Evolutionary conservation across 53 echinoderm and acorn worm genomes (phyloP).

Genomic region (Pentamera pediparva): DNA sequence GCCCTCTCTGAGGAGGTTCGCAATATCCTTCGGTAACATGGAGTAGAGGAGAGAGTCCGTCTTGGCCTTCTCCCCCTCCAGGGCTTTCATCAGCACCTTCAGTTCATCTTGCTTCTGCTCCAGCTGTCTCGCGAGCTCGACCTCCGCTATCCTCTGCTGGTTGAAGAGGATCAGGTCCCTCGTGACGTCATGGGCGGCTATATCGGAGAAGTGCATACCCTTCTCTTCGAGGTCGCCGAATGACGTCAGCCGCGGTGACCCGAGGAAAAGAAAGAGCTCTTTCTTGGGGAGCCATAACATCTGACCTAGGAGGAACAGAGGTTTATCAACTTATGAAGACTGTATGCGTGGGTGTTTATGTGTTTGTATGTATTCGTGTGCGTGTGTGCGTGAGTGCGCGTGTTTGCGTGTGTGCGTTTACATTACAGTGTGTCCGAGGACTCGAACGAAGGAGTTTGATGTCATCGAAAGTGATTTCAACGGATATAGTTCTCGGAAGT

Average conservation of each 20-base stretch:
- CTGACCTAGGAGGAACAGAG: slow-evolving; percentile 50
- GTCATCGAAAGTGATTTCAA: too few relatives aligned
- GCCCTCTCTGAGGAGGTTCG: slow-evolving; percentile 85
- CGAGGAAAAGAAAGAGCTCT: slow-evolving; percentile 57
- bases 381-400: too few relatives aligned
- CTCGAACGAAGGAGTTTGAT: too few relatives aligned
- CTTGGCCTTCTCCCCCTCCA: slow-evolving; percentile 74
- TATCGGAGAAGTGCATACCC: slow-evolving; percentile 90
- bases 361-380: too few relatives aligned
- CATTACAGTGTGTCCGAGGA: too few relatives aligned
- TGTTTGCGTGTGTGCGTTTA: too few relatives aligned
- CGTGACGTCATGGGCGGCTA: slow-evolving; percentile 87
- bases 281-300: slow-evolving; percentile 78
- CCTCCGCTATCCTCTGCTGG: slow-evolving; percentile 84
- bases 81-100: slow-evolving; percentile 65
- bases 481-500: too few relatives aligned
- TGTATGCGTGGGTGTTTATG: too few relatives aligned
- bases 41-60: slow-evolving; percentile 83
- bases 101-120: slow-evolving; percentile 94
- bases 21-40: slow-evolving; percentile 85
- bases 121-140: slow-evolving; percentile 81
- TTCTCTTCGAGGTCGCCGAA: slow-evolving; percentile 59
- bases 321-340: background rate
- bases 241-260: slow-evolving; percentile 77
- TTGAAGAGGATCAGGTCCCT: slow-evolving; percentile 91